Percentiles rank a stretch among this genome's conserved stretches.
phyloP scores from a whole-genome alignment of 2,113 vertebrate species.

The Osmerus mordax region DNA sequence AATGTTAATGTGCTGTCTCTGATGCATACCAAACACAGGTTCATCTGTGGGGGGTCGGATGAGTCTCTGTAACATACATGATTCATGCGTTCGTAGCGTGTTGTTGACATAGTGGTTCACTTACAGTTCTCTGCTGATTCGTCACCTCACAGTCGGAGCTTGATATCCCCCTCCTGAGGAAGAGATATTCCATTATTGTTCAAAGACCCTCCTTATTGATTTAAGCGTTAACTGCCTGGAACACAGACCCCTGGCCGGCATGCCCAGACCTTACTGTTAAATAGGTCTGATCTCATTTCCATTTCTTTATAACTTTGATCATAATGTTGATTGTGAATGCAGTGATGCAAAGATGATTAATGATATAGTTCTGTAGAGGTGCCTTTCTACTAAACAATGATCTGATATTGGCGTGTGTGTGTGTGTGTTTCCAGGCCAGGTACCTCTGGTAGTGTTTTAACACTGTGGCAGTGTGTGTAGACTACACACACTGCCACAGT shows the following conservation, averaged over 20 bases:
- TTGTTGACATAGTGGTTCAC: neutral
- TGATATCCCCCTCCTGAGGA: neutral
- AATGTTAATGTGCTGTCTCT: constrained; percentile 60
- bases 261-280: constrained; percentile 52
- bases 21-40: constrained; percentile 60
- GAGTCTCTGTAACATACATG: constrained; percentile 12
- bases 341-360: constrained; percentile 61
- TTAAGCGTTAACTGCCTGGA: constrained; percentile 60
- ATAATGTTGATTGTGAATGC: constrained; percentile 60
- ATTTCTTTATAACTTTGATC: constrained; percentile 61
- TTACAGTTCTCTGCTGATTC: neutral
- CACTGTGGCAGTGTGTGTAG: constrained; percentile 50
- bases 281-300: constrained; percentile 60
- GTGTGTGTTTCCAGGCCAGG: neutral
- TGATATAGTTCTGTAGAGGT: constrained; percentile 49
- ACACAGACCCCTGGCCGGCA: constrained; percentile 64
- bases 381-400: constrained; percentile 10
- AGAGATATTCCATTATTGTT: constrained; percentile 42
- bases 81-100: constrained; percentile 13
- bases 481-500: constrained; percentile 63
- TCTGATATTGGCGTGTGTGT: neutral
- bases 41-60: constrained; percentile 38
- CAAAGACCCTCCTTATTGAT: constrained; percentile 64
- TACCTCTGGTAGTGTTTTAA: neutral
- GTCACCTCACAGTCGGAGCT: constrained; percentile 29